Base-by-base conservation (phyloP, 1,140 invertebrate genomes). In the Drosophila murphyi region DNA sequence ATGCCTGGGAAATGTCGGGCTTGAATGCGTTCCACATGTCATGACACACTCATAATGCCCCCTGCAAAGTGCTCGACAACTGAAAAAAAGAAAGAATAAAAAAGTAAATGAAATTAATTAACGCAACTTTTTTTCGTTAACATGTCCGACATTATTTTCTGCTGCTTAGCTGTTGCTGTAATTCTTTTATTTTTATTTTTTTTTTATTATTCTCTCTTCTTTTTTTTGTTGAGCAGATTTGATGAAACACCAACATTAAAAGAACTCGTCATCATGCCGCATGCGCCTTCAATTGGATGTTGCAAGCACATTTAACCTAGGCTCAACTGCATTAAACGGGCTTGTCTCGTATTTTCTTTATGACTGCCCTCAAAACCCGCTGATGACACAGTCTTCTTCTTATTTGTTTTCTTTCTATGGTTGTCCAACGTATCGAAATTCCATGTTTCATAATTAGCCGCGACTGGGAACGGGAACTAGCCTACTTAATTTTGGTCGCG, bases 91-190 rank as follows among this genome's bases (percentile, higher is more conserved):
- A 41, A 48, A 63, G 54, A 48, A 48, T 51, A 67, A 51, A 51
- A 52, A 63, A 43, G 55, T 56, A 61, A 75, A 68, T 65, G 55
- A 68, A 78, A 75, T 78, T 74, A 78, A 80, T 78, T 80, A 77
- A 77, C 70, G 70, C 74, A 77, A 76, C 62, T 59, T 64, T 70
- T 57, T 35, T 31, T 31, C 51, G 43, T 70, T 47, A 43, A 48
- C 54, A 57, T 51, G 45, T 51, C 32, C 32, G 29, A 57, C 70
- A 60, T 60, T 47, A 35, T 35, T 67, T 43, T 39, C 4, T 35
- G 47, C 54, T 63, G 32, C 59, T 34, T 50, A 45, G 54, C 39
- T 41, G 32, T 32, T 39, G 29, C 56, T 54, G 32, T 51, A 29
- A 37, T 20, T 20, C 20, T 20, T 20, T 20, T 20, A 20, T 20